Evolutionary conservation across 2,888 invertebrate species (phyloP).

Genomic region (Hofmannophila pseudospretella): DNA sequence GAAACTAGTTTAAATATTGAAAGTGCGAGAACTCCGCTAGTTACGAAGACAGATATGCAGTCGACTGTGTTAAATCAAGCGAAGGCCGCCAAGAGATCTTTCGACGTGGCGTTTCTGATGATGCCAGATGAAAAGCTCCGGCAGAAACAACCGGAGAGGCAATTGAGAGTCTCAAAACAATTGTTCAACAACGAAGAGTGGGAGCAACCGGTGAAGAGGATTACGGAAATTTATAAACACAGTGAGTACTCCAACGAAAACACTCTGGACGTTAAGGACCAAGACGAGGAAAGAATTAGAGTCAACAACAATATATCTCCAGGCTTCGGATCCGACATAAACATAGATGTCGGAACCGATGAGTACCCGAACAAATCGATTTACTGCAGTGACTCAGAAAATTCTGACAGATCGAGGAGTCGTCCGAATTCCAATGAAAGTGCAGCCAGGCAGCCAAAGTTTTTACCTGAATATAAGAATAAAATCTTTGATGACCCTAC

Average conservation of each 20-base stretch:
- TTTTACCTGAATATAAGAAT: conserved; percentile 72
- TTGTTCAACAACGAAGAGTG: conserved; percentile 68
- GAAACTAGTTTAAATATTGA: conserved; percentile 63
- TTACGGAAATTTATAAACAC: conserved; percentile 65
- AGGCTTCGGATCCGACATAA: conserved; percentile 66
- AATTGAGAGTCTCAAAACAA: conserved; percentile 71
- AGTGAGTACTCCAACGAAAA: conserved; percentile 58
- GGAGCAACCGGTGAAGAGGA: conserved; percentile 61
- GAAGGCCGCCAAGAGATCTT: conserved; percentile 84
- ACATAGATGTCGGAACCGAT: conserved; percentile 73
- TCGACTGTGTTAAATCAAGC: conserved; percentile 47
- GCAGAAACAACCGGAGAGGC: conserved; percentile 78
- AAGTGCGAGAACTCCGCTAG: conserved; percentile 70
- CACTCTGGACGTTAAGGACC: conserved; percentile 52
- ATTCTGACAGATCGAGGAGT: conserved; percentile 68
- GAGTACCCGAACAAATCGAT: conserved; percentile 68
- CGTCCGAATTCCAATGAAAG: conserved; percentile 76
- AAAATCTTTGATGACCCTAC: conserved; percentile 80
- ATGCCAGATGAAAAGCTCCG: conserved; percentile 90
- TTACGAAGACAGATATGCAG: conserved; percentile 55
- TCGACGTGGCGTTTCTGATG: conserved; percentile 94
- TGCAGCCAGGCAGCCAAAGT: conserved; percentile 71
- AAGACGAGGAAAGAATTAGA: conserved; percentile 61
- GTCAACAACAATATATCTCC: conserved; percentile 69
- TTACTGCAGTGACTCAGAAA: conserved; percentile 73